Evolutionary conservation across 1,140 invertebrate species (phyloP).

Genomic region (Hyles euphorbiae): DNA sequence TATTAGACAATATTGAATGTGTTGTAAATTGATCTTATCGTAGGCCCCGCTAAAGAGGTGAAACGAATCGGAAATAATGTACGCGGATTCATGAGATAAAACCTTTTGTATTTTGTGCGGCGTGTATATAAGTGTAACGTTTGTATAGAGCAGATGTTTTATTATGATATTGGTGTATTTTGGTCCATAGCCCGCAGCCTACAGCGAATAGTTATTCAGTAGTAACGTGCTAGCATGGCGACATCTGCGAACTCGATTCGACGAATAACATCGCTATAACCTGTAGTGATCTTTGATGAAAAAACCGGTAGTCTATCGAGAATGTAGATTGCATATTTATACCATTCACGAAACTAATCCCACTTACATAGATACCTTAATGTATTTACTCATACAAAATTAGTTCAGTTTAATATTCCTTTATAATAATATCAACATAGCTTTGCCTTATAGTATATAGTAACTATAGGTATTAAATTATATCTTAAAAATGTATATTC

Average conservation of each 20-base stretch:
- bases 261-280: conserved; percentile 42
- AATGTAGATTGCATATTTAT: no score
- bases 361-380: no score
- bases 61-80: conserved; percentile 68
- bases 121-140: conserved; percentile 27
- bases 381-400: no score
- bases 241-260: conserved; percentile 37
- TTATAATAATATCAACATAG: no score
- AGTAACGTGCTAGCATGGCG: conserved; percentile 25
- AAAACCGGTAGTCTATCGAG: no score
- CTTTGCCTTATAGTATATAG: no score
- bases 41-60: conserved; percentile 47
- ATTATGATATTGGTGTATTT: conserved; percentile 35
- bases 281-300: conserved; percentile 2
- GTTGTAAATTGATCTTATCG: conserved; percentile 64
- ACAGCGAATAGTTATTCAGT: conserved; percentile 29
- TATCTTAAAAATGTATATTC: no score
- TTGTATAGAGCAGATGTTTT: conserved; percentile 31
- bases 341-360: no score
- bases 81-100: conserved; percentile 58
- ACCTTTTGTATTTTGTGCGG: conserved; percentile 39
- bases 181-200: conserved; percentile 25
- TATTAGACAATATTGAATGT: conserved; percentile 59
- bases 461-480: no score
- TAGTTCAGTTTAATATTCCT: no score